Evolutionary conservation across 2,888 invertebrate genomes (phyloP), one percentile per base, ranked within the genome.

Genomic region (Trichopoda pennipes): DNA sequence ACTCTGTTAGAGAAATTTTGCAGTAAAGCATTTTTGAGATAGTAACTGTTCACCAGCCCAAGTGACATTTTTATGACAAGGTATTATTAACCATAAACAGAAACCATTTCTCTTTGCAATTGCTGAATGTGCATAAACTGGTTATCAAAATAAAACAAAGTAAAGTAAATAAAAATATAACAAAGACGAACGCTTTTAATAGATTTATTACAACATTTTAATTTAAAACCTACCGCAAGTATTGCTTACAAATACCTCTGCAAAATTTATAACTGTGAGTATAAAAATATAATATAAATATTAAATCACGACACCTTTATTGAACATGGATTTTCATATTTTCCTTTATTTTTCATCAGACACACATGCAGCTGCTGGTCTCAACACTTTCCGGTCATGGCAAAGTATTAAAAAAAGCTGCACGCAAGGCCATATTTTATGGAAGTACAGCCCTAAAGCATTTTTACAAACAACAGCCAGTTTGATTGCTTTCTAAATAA

Each of bases 291-390:
- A 14, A 7, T 19, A 78, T 78, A 72, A 66, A 72, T 66, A 64
- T 72, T 64, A 61, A 72, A 78, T 66, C 44, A 66, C 61, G 78
- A 60, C 66, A 78, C 51, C 51, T 58, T 63, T 64, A 56, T 63
- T 70, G 53, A 61, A 68, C n/a, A 55, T 28, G 23, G 16, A 51
- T 42, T 55, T 68, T 28, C 17, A 23, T 32, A 42, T 19, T 28
- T 35, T 66, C 8, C 3, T 60, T 60, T 23, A n/a, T 23, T 38
- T 38, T 12, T 14, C 38, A 38, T 3, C 1, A 38, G 3, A 1
- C 8, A 38, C 14, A 38, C 38, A 38, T 72, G 23, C 3, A 38
- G n/a, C n/a, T n/a, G n/a, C n/a, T n/a, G 12, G 10, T n/a, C 28
- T 60, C 35, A 72, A 42, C 72, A 72, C 61, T 51, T 53, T 61